Conservation (phyloP, 1,140 invertebrate species). For the Macrobrachium rosenbergii region DNA sequence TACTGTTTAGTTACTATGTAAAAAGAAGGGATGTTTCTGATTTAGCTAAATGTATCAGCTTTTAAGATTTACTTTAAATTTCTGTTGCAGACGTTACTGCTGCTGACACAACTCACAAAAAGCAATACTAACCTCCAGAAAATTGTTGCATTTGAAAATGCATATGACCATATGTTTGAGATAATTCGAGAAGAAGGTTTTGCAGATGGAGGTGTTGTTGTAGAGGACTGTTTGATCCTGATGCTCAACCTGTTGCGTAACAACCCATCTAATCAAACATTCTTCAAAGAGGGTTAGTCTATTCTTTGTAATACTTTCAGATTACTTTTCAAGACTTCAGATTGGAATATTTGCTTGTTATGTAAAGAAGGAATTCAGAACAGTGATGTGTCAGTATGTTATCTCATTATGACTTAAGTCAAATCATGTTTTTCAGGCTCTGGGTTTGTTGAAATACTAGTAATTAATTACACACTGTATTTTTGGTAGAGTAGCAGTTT, state of each 20-base stretch:
- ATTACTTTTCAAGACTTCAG: background rate
- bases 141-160: slow-evolving; percentile 99
- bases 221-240: slow-evolving; percentile 97
- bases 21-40: background rate
- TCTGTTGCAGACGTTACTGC: slow-evolving; percentile 79
- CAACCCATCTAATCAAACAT: slow-evolving; percentile 98
- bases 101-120: slow-evolving; percentile 95
- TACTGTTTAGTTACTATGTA: background rate
- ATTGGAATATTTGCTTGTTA: too few species aligned
- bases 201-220: slow-evolving; percentile 96
- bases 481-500: too few species aligned
- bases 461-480: too few species aligned
- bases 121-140: slow-evolving; percentile 99
- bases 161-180: slow-evolving; percentile 95
- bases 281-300: slow-evolving; percentile 92
- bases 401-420: too few species aligned
- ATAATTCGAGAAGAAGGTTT: slow-evolving; percentile 94
- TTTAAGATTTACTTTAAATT: too few species aligned
- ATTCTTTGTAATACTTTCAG: background rate
- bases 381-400: too few species aligned
- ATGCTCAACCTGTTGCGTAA: slow-evolving; percentile 95
- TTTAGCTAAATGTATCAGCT: too few species aligned
- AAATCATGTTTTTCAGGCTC: too few species aligned
- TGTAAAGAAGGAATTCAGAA: too few species aligned
- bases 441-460: too few species aligned